phyloP scores from a whole-genome alignment of 2,888 invertebrate species.

The Heteropelma amictum region DNA sequence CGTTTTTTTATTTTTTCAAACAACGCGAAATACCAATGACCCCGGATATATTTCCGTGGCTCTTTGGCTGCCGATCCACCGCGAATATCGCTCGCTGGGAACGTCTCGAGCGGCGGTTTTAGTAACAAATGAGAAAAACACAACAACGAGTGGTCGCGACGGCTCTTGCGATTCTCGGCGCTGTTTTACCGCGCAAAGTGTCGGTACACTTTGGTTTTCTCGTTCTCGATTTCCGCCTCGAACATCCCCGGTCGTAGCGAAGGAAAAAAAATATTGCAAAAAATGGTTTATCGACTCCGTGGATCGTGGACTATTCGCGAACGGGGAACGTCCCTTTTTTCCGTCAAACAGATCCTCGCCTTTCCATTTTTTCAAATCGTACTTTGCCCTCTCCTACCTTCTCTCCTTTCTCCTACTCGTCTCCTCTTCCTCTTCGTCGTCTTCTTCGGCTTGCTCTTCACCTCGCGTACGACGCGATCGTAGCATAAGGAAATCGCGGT shows the following conservation, averaged over 20 bases:
- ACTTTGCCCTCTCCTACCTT: slow-evolving; percentile 19
- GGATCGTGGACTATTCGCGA: neutral
- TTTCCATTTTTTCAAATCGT: neutral
- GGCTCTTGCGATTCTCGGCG: slow-evolving; percentile 15
- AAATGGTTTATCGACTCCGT: slow-evolving; percentile 23
- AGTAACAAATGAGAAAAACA: slow-evolving; percentile 16
- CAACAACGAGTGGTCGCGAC: slow-evolving; percentile 3
- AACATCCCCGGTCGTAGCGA: neutral
- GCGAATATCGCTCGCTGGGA: too few relatives aligned
- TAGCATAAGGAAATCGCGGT: slow-evolving; percentile 46
- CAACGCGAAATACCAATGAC: too few relatives aligned
- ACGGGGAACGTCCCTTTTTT: neutral
- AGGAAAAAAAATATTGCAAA: slow-evolving; percentile 3
- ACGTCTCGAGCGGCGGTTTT: too few relatives aligned
- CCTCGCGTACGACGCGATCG: slow-evolving; percentile 37
- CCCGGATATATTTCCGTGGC: neutral
- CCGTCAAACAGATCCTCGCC: neutral
- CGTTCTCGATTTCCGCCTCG: neutral
- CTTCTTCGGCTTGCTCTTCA: slow-evolving; percentile 38
- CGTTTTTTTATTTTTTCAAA: too few relatives aligned
- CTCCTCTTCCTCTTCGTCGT: slow-evolving; percentile 8
- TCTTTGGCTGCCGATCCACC: too few relatives aligned
- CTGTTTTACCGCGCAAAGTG: slow-evolving; percentile 7
- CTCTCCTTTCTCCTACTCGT: slow-evolving; percentile 4
- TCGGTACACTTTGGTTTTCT: neutral